phyloP scores from a whole-genome alignment of 1,140 invertebrate species.

The Choristoneura fumiferana region DNA sequence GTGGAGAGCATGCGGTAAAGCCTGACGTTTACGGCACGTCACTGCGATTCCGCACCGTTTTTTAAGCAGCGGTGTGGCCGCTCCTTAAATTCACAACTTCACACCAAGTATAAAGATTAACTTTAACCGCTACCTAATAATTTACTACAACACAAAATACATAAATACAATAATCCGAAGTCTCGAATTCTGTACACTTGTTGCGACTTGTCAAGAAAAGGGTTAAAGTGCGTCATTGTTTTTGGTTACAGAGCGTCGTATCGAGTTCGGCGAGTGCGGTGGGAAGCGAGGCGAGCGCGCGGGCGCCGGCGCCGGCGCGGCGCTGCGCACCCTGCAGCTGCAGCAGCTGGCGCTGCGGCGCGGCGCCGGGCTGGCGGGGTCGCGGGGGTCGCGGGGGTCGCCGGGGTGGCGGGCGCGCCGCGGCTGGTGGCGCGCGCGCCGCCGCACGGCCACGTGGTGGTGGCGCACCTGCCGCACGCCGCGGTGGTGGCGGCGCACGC shows the following conservation, averaged over 20 bases:
- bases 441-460: slow-evolving; percentile 5
- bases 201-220: not conserved
- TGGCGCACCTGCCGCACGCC: slow-evolving; percentile 24
- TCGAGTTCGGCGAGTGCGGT: slow-evolving; percentile 9
- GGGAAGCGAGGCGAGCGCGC: slow-evolving; percentile 23
- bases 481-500: slow-evolving; percentile 18
- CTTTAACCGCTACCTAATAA: too few species aligned
- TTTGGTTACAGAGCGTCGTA: slow-evolving; percentile 20
- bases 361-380: slow-evolving; percentile 24
- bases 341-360: slow-evolving; percentile 54
- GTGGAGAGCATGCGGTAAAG: too few species aligned
- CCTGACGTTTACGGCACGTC: too few species aligned
- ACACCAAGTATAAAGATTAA: too few species aligned
- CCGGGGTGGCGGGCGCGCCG: slow-evolving; percentile 19
- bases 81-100: too few species aligned
- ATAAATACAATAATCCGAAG: too few species aligned
- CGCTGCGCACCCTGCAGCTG: slow-evolving; percentile 55
- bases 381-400: too few species aligned
- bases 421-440: slow-evolving; percentile 18
- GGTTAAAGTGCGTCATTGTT: not conserved
- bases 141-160: too few species aligned
- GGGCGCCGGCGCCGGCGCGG: slow-evolving; percentile 28
- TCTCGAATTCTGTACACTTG: too few species aligned
- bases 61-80: too few species aligned
- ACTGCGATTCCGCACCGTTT: too few species aligned